A percentile compares a stretch with the other conserved stretches of the same genome.
These are phyloP conservation scores for Epicampocera succincta DNA, from an alignment of 2,888 invertebrate species.

Conservation along the genomic window DNA sequence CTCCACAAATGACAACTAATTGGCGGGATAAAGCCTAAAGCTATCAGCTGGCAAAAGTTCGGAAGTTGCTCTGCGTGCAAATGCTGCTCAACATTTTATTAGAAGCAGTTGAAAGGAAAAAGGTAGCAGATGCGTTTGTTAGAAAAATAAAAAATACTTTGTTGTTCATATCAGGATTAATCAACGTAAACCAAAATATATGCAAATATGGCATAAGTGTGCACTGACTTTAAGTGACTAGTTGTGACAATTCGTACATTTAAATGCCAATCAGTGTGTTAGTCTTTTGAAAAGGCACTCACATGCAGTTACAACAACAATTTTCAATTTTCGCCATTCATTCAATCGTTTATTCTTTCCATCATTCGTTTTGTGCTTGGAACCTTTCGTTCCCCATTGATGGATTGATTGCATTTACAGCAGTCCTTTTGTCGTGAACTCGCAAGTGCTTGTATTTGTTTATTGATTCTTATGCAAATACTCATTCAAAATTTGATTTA, in stretches of 20 bases:
- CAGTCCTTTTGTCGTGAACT: neutral
- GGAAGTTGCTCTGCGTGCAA: too few relatives aligned
- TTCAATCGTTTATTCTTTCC: too few relatives aligned
- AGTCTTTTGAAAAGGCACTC: slow-evolving; percentile 13
- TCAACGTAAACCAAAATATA: too few relatives aligned
- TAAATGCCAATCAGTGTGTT: slow-evolving; percentile 26
- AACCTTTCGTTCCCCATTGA: neutral
- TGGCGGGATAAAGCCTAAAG: too few relatives aligned
- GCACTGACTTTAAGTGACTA: neutral
- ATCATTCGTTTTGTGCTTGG: neutral
- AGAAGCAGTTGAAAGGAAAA: too few relatives aligned
- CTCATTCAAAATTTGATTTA: neutral
- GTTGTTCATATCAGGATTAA: too few relatives aligned
- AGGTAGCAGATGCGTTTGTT: too few relatives aligned
- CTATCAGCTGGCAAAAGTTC: too few relatives aligned
- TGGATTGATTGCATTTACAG: slow-evolving; percentile 2
- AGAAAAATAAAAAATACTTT: too few relatives aligned
- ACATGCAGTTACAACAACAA: neutral
- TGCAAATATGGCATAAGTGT: neutral
- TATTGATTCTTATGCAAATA: slow-evolving; percentile 28
- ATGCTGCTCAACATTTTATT: too few relatives aligned
- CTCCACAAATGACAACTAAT: too few relatives aligned
- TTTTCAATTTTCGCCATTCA: neutral
- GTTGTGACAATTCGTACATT: slow-evolving; percentile 1
- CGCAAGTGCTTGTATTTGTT: slow-evolving; percentile 20